phyloP scores from a whole-genome alignment of 2,113 vertebrate species.

The Laticauda laticaudata region DNA sequence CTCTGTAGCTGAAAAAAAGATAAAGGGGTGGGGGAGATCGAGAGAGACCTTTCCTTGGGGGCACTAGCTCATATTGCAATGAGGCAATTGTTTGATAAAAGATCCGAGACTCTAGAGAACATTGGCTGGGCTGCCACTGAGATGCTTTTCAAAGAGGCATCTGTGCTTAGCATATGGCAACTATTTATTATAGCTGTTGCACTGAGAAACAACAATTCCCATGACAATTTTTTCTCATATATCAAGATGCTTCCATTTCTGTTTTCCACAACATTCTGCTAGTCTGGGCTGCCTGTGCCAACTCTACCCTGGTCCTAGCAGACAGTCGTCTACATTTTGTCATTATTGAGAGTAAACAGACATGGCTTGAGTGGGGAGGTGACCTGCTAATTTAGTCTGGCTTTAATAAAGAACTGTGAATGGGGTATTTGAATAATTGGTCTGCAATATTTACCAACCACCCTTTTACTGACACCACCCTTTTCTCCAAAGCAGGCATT shows the following conservation, averaged over 20 bases:
- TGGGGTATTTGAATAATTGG: slow-evolving; percentile 66
- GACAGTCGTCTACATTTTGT: slow-evolving; percentile 71
- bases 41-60: slow-evolving; percentile 47
- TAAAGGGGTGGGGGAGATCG: not conserved
- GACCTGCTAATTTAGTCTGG: slow-evolving; percentile 71
- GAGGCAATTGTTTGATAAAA: slow-evolving; percentile 56
- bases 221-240: slow-evolving; percentile 74
- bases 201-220: slow-evolving; percentile 76
- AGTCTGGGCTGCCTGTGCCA: slow-evolving; percentile 70
- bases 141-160: slow-evolving; percentile 75
- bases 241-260: slow-evolving; percentile 71
- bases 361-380: slow-evolving; percentile 71
- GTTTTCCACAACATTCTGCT: slow-evolving; percentile 75
- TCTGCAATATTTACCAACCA: slow-evolving; percentile 64
- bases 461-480: slow-evolving; percentile 40
- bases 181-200: slow-evolving; percentile 77
- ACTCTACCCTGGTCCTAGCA: slow-evolving; percentile 64
- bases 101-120: slow-evolving; percentile 59
- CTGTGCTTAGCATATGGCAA: slow-evolving; percentile 79
- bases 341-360: slow-evolving; percentile 74
- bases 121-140: slow-evolving; percentile 61
- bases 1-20: not conserved
- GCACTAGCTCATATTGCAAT: slow-evolving; percentile 52
- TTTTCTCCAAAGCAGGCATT: slow-evolving; percentile 50
- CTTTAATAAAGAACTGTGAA: slow-evolving; percentile 64